A percentile compares a stretch with the other conserved stretches of the same genome.
Conservation (phyloP, 2,113 vertebrate genomes). For the Eolophus roseicapilla region DNA sequence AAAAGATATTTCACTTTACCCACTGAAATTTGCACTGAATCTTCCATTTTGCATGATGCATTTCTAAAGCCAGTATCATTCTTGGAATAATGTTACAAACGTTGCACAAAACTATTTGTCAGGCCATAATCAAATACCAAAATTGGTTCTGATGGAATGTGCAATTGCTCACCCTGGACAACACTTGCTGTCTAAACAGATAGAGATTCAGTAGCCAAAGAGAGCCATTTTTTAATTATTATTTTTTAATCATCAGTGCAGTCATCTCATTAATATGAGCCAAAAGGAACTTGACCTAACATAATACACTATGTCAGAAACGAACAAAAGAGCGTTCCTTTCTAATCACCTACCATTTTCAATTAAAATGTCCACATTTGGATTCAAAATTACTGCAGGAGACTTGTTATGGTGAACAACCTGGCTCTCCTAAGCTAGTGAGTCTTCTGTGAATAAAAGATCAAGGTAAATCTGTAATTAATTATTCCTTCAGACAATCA, state of each 20-base stretch:
- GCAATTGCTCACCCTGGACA: neutral
- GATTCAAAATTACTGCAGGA: neutral
- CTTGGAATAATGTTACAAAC: neutral
- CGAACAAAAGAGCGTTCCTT: neutral
- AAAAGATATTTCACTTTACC: neutral
- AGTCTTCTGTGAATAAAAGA: neutral
- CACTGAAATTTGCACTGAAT: neutral
- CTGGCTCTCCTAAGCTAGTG: neutral
- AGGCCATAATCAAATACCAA: neutral
- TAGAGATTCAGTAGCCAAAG: neutral
- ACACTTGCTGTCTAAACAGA: slow-evolving; percentile 23
- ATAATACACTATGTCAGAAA: neutral
- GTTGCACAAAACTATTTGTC: slow-evolving; percentile 13
- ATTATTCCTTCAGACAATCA: neutral
- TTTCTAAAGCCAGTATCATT: neutral
- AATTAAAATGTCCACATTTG: slow-evolving; percentile 9
- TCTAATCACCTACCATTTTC: slow-evolving; percentile 11
- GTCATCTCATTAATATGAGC: neutral
- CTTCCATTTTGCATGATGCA: neutral
- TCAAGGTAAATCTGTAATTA: neutral
- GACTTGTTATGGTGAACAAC: neutral
- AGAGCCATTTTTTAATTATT: neutral
- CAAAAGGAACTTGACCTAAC: slow-evolving; percentile 34
- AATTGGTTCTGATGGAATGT: neutral
- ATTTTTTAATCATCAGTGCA: slow-evolving; percentile 14